Evolutionary conservation across 2,888 invertebrate genomes (phyloP), one percentile per base, ranked within the genome.

Genomic region (Epinotia demarniana): DNA sequence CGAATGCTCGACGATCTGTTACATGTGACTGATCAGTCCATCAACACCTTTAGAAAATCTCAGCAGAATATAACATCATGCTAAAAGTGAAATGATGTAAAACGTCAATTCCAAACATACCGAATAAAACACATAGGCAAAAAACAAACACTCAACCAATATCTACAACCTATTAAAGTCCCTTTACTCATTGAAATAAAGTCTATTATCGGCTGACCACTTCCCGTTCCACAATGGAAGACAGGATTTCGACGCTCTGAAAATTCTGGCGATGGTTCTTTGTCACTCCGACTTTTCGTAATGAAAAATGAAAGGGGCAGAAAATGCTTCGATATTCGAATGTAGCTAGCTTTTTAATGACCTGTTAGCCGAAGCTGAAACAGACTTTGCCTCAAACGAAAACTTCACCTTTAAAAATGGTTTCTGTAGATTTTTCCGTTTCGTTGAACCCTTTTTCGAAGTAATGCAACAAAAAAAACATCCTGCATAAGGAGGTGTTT

Each of bases 271-370:
- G 0, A 33, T 19, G 19, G 39, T 16, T 68, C 57, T 68, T 39
- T 39, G 67, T 57, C n/a, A 16, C 39, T 33, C 9, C 16, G 19
- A 13, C 2, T 16, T 16, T 16, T 8, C 9, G 12, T 2, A 55
- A 57, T 6, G 57, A 19, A 68, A 57, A 57, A 18, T 18, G 16
- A 68, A 69, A 58, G 57, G 16, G 58, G 43, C 58, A 69, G 43
- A 69, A 58, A 46, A 53, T 39, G 23, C 39, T 58, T 58, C 68
- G 68, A 69, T 69, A 69, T 58, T 69, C 57, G 68, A 46, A 58
- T 69, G n/a, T 43, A 9, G 19, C 49, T 6, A 5, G 43, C 23
- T 39, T 69, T 43, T 58, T 69, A 69, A 69, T 69, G 68, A 68
- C 58, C 68, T 57, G 68, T 58, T 69, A 58, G 19, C 43, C 43